Base-by-base conservation (phyloP, 2,113 vertebrate genomes). In the Prionailurus viverrinus region DNA sequence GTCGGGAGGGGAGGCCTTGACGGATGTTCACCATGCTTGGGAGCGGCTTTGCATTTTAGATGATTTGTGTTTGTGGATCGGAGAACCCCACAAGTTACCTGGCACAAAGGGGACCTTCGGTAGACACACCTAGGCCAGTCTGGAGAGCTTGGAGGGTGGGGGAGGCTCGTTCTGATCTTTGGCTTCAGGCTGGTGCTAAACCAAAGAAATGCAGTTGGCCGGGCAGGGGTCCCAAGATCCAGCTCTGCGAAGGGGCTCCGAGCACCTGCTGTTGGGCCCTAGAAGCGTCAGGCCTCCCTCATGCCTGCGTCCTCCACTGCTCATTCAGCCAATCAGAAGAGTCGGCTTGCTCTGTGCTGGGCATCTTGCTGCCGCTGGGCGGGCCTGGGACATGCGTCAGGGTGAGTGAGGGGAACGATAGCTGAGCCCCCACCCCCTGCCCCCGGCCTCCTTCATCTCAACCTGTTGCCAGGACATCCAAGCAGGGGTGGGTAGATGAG, bases 41-140 rank as follows among this genome's bases (percentile, higher is more conserved):
- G 39, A 71, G 48, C 25, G 3, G 81, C 69, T 93, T 96, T 96
- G 93, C 31, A 8, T 19, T 61, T 78, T 93, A 83, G 91, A 73
- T 83, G n/a, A 1, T 65, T n/a, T 55, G n/a, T 36, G 41, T 69
- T 45, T 65, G 41, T 80, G 87, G 61, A 15, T 36, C 23, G 4
- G 86, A 83, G 86, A 79, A 25, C 27, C 74, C 33, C 8, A 9
- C 58, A 63, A 61, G 63, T 41, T 58, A 79, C 16, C 21, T 66
- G 11, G 73, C 58, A 33, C 13, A 14, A 18, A 81, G 69, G 53
- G 92, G 65, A 51, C 51, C 84, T 74, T 48, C 51, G 2, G 7
- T 10, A 63, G 15, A 79, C 45, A 21, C 5, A 6, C 41, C 23
- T 45, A 41, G 55, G 74, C 65, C 78, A 19, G n/a, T 3, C 45